A percentile compares a stretch with the other conserved stretches of the same genome.
phyloP scores from a whole-genome alignment of 1,140 invertebrate genomes.

The Chrysopa pallens region DNA sequence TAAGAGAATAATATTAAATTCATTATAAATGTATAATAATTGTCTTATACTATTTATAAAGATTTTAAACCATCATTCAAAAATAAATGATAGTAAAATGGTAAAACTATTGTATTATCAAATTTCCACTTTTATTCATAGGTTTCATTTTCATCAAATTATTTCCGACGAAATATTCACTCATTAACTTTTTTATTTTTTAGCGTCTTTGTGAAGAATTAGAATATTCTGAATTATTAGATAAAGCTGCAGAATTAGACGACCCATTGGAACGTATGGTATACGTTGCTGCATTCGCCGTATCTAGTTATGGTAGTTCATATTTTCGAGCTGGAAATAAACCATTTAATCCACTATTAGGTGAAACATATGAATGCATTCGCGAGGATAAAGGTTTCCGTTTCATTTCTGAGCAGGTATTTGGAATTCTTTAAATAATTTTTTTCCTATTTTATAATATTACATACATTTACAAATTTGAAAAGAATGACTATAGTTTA shows the following conservation, averaged over 20 bases:
- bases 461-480: no score
- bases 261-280: slow-evolving; percentile 54
- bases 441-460: no score
- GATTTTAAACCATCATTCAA: no score
- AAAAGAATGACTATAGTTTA: no score
- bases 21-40: no score
- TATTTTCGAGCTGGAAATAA: slow-evolving; percentile 66
- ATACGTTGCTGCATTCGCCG: slow-evolving; percentile 64
- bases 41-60: no score
- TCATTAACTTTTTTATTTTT: slow-evolving; percentile 6
- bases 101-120: slow-evolving; percentile 1
- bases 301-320: slow-evolving; percentile 61
- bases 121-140: slow-evolving; percentile 1
- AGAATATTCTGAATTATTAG: slow-evolving; percentile 64
- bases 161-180: neutral
- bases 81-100: neutral
- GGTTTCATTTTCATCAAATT: neutral
- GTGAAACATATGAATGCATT: slow-evolving; percentile 71
- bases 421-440: neutral
- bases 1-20: no score
- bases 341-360: slow-evolving; percentile 74
- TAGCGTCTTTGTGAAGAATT: slow-evolving; percentile 67
- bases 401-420: slow-evolving; percentile 50
- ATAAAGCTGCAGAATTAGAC: slow-evolving; percentile 42
- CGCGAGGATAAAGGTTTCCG: slow-evolving; percentile 58